Evolutionary conservation across 2,113 vertebrate species (phyloP), one percentile per base, ranked within the genome.

Genomic region (Oryzias curvinotus): DNA sequence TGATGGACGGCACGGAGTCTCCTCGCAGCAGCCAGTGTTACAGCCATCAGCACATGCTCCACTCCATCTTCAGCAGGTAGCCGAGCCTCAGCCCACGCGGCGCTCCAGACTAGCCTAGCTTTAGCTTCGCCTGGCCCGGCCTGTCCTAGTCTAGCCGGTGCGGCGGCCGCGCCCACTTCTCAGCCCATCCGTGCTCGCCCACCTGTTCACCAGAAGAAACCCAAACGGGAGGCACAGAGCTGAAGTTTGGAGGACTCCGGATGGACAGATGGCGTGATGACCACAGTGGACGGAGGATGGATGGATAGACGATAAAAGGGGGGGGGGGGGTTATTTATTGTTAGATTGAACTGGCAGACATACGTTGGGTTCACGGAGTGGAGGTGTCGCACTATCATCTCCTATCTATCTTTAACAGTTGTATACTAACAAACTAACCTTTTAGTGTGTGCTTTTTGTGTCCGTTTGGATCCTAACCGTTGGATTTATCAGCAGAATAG

Each of bases 1-100:
- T 98, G 83, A 98, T 98, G 96, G 96, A 96, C 66, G 90, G 90
- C 81, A 98, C 96, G 1, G 96, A 98, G 89, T 97, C 96, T 0
- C 96, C 96, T 0, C 92, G 96, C 80, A 95, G 93, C 62, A 96
- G 94, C 63, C 92, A 94, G 75, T 94, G 91, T 89, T 94, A 94
- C 87, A 94, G 91, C 91, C 95, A 95, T 90, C 95, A 96, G 49
- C 94, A 94, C 85, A 95, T 96, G 84, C 93, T 96, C 73, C 95
- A 96, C 73, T 96, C 96, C 14, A 95, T 98, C 87, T 98, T 96
- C 90, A 95, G 91, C 86, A 95, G 96, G 96, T 98, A 85, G 82
- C 77, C 80, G 71, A 71, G 57, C 56, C 52, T 43, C 4, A 41
- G 56, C 58, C 54, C 18, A 51, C 68, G 53, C 16, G 41, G 43